Evolutionary conservation across 2,113 vertebrate genomes (phyloP).

Genomic region (Oryctolagus cuniculus): DNA sequence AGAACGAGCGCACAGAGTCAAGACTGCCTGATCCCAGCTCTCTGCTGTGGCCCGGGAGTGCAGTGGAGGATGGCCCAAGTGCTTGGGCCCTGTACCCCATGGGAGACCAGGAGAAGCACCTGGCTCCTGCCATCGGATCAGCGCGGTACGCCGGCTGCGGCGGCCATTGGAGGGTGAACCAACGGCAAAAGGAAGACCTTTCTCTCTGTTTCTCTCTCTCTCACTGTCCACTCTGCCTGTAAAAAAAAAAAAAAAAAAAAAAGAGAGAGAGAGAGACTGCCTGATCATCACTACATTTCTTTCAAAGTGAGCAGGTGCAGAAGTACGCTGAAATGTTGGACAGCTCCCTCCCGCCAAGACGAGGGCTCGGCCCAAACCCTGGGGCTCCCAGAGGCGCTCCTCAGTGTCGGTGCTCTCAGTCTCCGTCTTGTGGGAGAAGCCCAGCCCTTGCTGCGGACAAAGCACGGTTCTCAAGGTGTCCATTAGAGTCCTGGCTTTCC

Average conservation of each 20-base stretch:
- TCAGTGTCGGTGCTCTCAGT: background rate
- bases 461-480: background rate
- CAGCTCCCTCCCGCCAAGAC: conserved; percentile 68
- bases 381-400: background rate
- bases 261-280: no score
- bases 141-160: no score
- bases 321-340: conserved; percentile 81
- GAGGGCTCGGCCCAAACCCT: background rate
- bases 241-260: no score
- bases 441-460: background rate
- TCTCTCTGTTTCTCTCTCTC: no score
- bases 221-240: no score
- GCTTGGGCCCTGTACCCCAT: no score
- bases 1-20: background rate
- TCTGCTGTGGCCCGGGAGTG: no score
- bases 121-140: no score
- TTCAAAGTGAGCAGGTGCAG: background rate
- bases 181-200: no score
- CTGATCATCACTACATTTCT: background rate
- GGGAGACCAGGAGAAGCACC: no score
- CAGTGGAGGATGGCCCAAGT: no score
- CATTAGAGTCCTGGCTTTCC: conserved; percentile 22
- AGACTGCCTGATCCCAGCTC: background rate
- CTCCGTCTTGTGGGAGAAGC: conserved; percentile 14
- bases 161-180: no score